Base-by-base conservation (phyloP, 2,113 vertebrate genomes). In the Coreoperca whiteheadi region DNA sequence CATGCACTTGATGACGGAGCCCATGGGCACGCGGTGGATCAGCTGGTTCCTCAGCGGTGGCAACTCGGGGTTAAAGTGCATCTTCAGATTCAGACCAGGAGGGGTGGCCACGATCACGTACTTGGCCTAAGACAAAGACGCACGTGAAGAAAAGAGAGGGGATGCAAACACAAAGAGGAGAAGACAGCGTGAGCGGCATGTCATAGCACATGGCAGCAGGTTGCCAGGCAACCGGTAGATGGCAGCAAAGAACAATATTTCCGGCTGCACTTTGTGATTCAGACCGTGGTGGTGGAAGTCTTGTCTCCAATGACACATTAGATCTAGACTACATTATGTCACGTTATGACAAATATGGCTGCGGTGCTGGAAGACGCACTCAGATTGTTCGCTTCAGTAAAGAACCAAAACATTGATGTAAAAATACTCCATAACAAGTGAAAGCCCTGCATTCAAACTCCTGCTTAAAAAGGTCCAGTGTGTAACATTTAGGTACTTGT, bases 1-100 rank as follows among this genome's bases (percentile, higher is more conserved):
- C 69, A 99, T 99, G 91, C 97, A 98, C 90, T 99, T 99, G 93
- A 99, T 99, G 91, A 99, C 97, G 23, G 96, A 98, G 85, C 98
- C 98, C 96, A 98, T 96, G 85, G 98, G 98, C 20, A 99, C 95
- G 34, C 98, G 96, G 82, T 93, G 92, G 91, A 99, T 97, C 82
- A 99, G 94, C 90, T 99, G 98, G 91, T 99, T 99, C 90, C 98
- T 97, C 91, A 98, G 84, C 0, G 97, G 95, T 0, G 98, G 98
- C 82, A 99, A 94, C 83, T 97, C 95, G 6, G 98, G 98, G 66
- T 86, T 98, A 89, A 97, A 98, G 90, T 99, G 97, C 82, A 99
- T 97, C 96, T 99, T 99, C 94, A 97, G 72, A 69, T 95, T 90
- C 86, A 99, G 90, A 57, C 86, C 69, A 43, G 98, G 98, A 5